phyloP scores from a whole-genome alignment of 2,888 invertebrate species.

The Altica lythri region DNA sequence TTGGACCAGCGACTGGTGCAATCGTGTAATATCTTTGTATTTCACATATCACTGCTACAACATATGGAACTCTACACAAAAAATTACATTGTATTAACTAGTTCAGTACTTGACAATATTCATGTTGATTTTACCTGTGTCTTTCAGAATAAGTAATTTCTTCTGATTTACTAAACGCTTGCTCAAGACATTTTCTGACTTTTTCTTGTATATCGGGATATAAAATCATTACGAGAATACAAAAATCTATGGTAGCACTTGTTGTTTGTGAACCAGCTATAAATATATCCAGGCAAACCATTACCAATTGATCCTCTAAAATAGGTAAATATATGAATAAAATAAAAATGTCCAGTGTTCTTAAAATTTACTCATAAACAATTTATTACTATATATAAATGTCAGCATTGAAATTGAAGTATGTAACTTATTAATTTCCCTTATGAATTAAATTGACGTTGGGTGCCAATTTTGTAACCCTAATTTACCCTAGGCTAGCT shows the following conservation, averaged over 20 bases:
- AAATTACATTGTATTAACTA: constrained; percentile 1
- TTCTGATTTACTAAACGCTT: constrained; percentile 54
- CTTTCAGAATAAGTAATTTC: constrained; percentile 58
- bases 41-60: constrained; percentile 62
- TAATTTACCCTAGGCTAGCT: no score
- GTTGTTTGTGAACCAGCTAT: constrained; percentile 71
- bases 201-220: constrained; percentile 64
- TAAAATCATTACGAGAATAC: constrained; percentile 64
- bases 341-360: no score
- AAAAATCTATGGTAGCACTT: constrained; percentile 65
- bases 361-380: no score
- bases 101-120: neutral
- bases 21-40: constrained; percentile 58
- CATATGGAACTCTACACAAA: constrained; percentile 58
- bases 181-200: constrained; percentile 62
- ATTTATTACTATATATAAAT: no score
- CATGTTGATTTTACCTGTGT: constrained; percentile 55
- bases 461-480: no score
- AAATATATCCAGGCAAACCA: constrained; percentile 70
- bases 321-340: no score
- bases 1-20: constrained; percentile 59
- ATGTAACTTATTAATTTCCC: no score
- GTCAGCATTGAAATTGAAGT: no score
- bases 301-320: constrained; percentile 66
- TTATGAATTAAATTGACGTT: no score